A percentile compares a stretch with the other conserved stretches of the same genome.
phyloP scores from a whole-genome alignment of 2,113 vertebrate species.

The Urocolius indicus region DNA sequence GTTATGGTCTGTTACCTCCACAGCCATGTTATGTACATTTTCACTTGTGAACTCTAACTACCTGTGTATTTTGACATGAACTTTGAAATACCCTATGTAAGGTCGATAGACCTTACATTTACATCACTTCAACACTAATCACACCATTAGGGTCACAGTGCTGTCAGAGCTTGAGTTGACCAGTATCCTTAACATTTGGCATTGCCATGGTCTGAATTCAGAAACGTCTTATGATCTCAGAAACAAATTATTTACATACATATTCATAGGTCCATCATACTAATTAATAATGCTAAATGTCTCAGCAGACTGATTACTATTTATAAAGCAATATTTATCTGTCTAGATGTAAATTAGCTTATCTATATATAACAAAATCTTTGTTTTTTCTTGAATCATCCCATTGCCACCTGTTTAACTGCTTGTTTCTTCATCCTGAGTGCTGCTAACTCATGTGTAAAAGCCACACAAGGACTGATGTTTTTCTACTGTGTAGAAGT shows the following conservation, averaged over 20 bases:
- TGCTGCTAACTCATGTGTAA: not conserved
- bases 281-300: not conserved
- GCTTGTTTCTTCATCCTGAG: not conserved
- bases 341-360: not conserved
- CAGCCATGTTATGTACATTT: not conserved
- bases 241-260: not conserved
- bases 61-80: not conserved
- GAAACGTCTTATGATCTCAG: not conserved
- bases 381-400: not conserved
- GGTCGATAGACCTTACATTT: not conserved
- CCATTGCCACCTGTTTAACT: not conserved
- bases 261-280: not conserved
- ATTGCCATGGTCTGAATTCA: not conserved
- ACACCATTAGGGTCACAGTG: not conserved
- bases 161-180: not conserved
- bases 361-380: not conserved
- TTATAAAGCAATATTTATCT: not conserved
- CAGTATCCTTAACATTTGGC: not conserved
- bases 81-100: not conserved
- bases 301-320: not conserved
- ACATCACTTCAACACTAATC: not conserved
- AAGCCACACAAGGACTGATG: not conserved
- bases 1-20: not conserved
- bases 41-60: not conserved
- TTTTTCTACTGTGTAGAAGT: not conserved